Evolutionary conservation across 2,113 vertebrate genomes (phyloP).

Genomic region (Scophthalmus maximus): DNA sequence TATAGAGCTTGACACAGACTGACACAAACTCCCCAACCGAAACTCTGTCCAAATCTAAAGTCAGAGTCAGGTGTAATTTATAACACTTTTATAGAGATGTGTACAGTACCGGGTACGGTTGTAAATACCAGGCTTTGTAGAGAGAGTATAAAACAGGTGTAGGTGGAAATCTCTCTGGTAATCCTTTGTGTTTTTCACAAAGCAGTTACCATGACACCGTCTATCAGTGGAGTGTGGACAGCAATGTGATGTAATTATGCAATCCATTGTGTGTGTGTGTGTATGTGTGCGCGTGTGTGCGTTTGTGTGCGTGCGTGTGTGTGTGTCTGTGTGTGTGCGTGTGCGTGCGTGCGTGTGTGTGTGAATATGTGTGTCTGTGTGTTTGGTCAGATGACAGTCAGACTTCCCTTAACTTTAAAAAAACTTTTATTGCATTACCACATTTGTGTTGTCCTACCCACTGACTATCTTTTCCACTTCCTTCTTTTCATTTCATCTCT

Average conservation of each 20-base stretch:
- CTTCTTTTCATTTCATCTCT: not conserved
- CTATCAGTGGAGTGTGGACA: conserved; percentile 6
- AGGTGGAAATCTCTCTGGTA: conserved; percentile 6
- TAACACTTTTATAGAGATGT: conserved; percentile 14
- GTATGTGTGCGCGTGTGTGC: conserved; percentile 2
- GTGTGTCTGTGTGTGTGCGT: not conserved
- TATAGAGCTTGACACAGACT: conserved; percentile 42
- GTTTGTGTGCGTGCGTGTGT: not conserved
- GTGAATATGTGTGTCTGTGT: not conserved
- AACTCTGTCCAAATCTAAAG: conserved; percentile 18
- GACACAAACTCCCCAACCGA: conserved; percentile 36
- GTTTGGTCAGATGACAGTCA: too few species aligned
- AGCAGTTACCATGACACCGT: conserved; percentile 44
- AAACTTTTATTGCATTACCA: not conserved
- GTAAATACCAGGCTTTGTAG: conserved; percentile 21
- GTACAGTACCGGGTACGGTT: not conserved
- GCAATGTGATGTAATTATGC: conserved; percentile 31
- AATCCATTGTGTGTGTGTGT: conserved; percentile 21
- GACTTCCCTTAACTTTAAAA: too few species aligned
- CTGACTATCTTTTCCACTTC: not conserved
- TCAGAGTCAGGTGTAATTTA: conserved; percentile 8
- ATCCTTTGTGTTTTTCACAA: conserved; percentile 8
- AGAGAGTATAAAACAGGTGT: not conserved
- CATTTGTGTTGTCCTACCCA: not conserved
- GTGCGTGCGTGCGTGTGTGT: not conserved